phyloP scores from a whole-genome alignment of 2,113 vertebrate genomes.

The Eulemur macaco region DNA sequence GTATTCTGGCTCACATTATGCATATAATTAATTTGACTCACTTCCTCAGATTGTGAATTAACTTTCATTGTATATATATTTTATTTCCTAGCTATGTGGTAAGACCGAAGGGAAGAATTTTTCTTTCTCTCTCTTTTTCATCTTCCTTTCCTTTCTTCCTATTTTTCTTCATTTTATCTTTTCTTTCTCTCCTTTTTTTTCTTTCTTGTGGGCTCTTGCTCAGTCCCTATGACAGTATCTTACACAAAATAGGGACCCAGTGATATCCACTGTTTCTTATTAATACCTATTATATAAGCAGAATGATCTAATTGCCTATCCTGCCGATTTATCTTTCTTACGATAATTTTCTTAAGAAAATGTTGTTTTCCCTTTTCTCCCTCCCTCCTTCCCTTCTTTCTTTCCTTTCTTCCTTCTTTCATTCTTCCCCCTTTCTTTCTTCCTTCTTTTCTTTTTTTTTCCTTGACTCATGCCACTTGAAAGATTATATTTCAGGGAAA shows the following conservation, averaged over 20 bases:
- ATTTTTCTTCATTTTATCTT: neutral
- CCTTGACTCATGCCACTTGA: neutral
- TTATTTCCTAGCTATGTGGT: neutral
- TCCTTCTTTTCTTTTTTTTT: neutral
- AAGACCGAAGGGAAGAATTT: neutral
- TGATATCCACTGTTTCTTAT: neutral
- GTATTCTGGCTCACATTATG: neutral
- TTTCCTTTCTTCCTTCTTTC: neutral
- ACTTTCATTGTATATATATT: neutral
- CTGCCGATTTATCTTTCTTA: neutral
- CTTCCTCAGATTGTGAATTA: neutral
- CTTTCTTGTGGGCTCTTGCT: neutral
- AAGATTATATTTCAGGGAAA: neutral
- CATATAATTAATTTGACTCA: neutral
- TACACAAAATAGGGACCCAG: neutral
- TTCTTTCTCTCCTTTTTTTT: neutral
- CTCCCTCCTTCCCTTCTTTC: neutral
- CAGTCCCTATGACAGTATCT: neutral
- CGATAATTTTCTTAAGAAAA: neutral
- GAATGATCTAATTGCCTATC: neutral
- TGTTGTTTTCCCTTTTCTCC: neutral
- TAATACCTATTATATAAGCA: neutral
- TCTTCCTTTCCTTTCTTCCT: neutral
- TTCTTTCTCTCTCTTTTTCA: neutral
- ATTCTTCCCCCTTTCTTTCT: neutral